Conservation (phyloP, 1,140 invertebrate genomes). For the Drosophila orosa region DNA sequence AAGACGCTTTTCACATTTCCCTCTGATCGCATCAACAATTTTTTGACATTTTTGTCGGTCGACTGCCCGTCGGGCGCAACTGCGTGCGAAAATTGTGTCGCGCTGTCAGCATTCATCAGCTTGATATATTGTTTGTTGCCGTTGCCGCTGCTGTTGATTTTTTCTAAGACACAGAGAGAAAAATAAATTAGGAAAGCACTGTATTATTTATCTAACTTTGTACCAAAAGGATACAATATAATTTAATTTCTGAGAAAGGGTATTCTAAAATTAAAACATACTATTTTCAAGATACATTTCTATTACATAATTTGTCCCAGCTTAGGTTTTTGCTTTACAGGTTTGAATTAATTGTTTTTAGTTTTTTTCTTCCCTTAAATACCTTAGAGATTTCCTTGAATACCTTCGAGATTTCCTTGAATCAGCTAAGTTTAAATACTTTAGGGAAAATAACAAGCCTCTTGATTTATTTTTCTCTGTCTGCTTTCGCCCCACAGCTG, state of each 20-base stretch:
- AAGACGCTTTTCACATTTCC: constrained; percentile 40
- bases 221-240: neutral
- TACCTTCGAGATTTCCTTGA: neutral
- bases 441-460: no score
- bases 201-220: neutral
- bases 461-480: neutral
- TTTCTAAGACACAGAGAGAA: constrained; percentile 7
- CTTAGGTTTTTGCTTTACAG: neutral
- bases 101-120: constrained; percentile 49
- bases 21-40: constrained; percentile 45
- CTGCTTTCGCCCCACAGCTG: neutral
- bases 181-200: neutral
- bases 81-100: constrained; percentile 71
- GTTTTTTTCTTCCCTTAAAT: no score
- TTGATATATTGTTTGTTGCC: constrained; percentile 65
- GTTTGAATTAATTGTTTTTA: no score
- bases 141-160: constrained; percentile 10
- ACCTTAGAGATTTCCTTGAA: neutral
- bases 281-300: no score
- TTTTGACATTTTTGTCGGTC: constrained; percentile 70
- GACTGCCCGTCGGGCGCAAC: constrained; percentile 55
- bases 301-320: neutral
- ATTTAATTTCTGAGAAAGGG: no score
- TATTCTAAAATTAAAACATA: neutral
- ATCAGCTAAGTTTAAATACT: no score